A percentile compares a stretch with the other conserved stretches of the same genome.
phyloP scores from a whole-genome alignment of 2,888 invertebrate genomes.

The Drosophila dives region DNA sequence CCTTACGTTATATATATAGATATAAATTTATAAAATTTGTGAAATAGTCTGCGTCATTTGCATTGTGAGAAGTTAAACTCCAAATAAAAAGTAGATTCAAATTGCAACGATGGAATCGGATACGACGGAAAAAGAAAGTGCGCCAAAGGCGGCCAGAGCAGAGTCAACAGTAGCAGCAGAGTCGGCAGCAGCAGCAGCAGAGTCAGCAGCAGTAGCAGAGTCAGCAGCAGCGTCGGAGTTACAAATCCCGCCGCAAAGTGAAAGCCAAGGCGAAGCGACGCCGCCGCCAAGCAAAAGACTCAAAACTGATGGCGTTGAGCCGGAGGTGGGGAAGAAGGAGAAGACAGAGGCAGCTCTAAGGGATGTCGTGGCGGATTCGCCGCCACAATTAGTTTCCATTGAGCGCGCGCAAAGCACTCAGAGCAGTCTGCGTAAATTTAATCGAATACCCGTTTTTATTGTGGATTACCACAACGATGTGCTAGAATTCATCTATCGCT shows the following conservation, averaged over 20 bases:
- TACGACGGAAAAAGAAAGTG: slow-evolving; percentile 74
- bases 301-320: slow-evolving; percentile 26
- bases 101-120: slow-evolving; percentile 70
- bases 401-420: slow-evolving; percentile 62
- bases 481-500: slow-evolving; percentile 91
- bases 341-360: not conserved
- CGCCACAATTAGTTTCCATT: slow-evolving; percentile 46
- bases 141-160: slow-evolving; percentile 17
- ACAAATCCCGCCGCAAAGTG: slow-evolving; percentile 62
- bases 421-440: slow-evolving; percentile 69
- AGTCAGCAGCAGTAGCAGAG: not conserved
- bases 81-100: slow-evolving; percentile 15
- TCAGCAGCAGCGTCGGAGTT: slow-evolving; percentile 22
- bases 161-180: slow-evolving; percentile 3
- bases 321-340: slow-evolving; percentile 2
- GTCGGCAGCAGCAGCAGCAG: not conserved
- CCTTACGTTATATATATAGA: slow-evolving; percentile 36
- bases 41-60: slow-evolving; percentile 58
- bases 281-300: slow-evolving; percentile 63
- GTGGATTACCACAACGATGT: slow-evolving; percentile 93
- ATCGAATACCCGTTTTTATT: slow-evolving; percentile 90
- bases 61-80: not conserved
- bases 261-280: slow-evolving; percentile 41
- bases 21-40: slow-evolving; percentile 14
- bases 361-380: not conserved